Evolutionary conservation across 2,113 vertebrate genomes (phyloP), one percentile per base, ranked within the genome.

Genomic region (Pseudorhombus dupliciocellatus): DNA sequence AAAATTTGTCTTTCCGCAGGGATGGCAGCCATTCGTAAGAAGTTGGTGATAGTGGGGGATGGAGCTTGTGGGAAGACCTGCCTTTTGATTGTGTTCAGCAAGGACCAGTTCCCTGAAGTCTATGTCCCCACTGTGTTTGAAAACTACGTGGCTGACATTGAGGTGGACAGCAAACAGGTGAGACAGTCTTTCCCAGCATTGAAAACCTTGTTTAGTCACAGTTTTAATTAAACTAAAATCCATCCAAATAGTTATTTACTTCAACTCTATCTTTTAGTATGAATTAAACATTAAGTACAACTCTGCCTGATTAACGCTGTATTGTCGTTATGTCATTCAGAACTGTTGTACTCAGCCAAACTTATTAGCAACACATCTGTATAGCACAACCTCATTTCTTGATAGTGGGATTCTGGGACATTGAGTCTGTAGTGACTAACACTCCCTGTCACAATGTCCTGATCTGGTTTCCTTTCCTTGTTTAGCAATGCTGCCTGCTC

Each of bases 21-120:
- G 61, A 99, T 99, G 98, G 98, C 98, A 90, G 98, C 98, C 87
- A 99, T 99, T 92, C 95, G 98, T 88, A 99, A 99, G 95, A 99
- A 99, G 91, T 92, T 99, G 92, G 98, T 99, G 84, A 99, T 99
- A 77, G 98, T 99, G 44, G 98, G 98, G 51, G 98, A 99, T 92
- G 98, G 98, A 90, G 98, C 98, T 25, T 99, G 98, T 88, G 98
- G 98, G 22, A 99, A 99, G 93, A 99, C 98, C 61, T 99, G 98
- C 88, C 95, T 99, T 87, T 94, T 99, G 77, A 99, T 99, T 21
- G 97, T 99, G 77, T 99, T 99, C 92, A 99, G 98, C 93, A 99
- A 99, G 93, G 98, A 99, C 91, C 97, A 99, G 92, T 99, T 99
- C 85, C 97, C 98, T 16, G 98, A 99, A 80, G 98, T 99, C 16